These are phyloP conservation scores for Macrostomum lignano DNA, from an alignment of 1,140 invertebrate genomes.

Conservation along the genomic window DNA sequence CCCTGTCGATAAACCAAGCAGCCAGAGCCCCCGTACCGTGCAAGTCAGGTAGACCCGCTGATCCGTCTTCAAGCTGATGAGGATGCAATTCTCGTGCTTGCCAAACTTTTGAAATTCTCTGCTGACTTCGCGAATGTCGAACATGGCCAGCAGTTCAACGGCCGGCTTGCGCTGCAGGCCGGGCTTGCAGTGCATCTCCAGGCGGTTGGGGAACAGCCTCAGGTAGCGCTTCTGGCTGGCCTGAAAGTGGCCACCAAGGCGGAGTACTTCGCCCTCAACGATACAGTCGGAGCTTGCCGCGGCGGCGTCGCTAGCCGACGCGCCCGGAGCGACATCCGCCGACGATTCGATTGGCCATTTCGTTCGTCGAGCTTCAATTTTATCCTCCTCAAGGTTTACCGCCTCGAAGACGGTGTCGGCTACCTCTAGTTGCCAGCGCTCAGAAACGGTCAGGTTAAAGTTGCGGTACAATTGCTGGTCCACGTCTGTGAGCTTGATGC, in stretches of 20 bases:
- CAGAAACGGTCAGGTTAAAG: conserved; percentile 86
- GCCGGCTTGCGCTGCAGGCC: conserved; percentile 19
- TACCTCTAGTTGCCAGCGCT: conserved; percentile 92
- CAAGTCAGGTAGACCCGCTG: conserved; percentile 24
- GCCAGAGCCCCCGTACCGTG: conserved; percentile 19
- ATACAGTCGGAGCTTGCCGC: conserved; percentile 99
- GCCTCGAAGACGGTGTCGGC: conserved; percentile 96
- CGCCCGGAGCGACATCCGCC: no score
- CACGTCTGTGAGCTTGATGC: conserved; percentile 63
- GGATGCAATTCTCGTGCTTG: conserved; percentile 27
- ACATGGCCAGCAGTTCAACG: conserved; percentile 25
- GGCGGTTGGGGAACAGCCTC: conserved; percentile 35
- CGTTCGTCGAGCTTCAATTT: no score
- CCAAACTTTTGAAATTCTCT: conserved; percentile 26
- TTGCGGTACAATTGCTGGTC: conserved; percentile 96
- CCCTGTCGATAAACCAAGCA: no score
- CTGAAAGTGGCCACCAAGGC: conserved; percentile 72
- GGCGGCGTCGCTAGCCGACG: no score
- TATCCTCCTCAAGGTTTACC: conserved; percentile 74
- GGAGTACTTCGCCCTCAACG: conserved; percentile 91
- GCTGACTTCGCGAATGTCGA: conserved; percentile 25
- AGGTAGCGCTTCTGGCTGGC: conserved; percentile 28
- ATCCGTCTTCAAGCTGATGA: conserved; percentile 22
- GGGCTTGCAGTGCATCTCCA: conserved; percentile 40
- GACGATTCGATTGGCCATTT: no score